phyloP scores from a whole-genome alignment of 2,113 vertebrate genomes.

The Nycticorax nycticorax region DNA sequence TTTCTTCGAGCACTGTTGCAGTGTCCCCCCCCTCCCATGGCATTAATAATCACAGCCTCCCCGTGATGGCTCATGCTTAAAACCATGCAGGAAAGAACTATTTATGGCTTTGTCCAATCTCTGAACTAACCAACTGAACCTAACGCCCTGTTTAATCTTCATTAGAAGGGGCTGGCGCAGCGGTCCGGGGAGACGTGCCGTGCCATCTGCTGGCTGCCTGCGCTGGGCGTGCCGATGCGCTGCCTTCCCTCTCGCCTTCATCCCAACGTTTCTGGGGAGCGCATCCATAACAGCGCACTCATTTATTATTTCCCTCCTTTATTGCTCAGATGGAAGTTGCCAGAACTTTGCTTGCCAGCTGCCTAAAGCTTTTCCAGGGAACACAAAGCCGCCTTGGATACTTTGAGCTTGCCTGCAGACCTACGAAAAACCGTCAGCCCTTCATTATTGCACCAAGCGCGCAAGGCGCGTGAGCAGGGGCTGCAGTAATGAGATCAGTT shows the following conservation, averaged over 20 bases:
- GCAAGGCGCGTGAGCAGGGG: fast-evolving
- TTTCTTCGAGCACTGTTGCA: background rate
- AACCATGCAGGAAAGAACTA: fast-evolving
- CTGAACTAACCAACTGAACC: background rate
- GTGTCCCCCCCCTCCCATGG: fast-evolving
- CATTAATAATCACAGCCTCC: background rate
- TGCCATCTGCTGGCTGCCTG: background rate
- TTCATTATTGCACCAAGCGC: background rate
- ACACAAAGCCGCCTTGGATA: background rate
- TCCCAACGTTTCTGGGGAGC: fast-evolving
- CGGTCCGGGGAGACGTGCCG: fast-evolving
- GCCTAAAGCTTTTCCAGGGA: background rate
- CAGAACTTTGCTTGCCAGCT: background rate
- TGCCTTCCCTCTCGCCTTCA: fast-evolving
- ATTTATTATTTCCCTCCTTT: background rate
- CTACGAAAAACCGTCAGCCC: fast-evolving
- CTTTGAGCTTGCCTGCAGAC: background rate
- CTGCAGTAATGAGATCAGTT: background rate
- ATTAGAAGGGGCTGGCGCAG: fast-evolving
- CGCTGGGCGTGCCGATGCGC: fast-evolving
- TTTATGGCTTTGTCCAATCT: background rate
- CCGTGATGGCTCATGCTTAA: background rate
- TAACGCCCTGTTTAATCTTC: background rate
- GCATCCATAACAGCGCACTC: fast-evolving
- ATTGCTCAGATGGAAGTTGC: background rate